Percentiles rank a stretch among this genome's conserved stretches.
phyloP scores from a whole-genome alignment of 2,797 vertebrate genomes.

The Cuculus canorus region DNA sequence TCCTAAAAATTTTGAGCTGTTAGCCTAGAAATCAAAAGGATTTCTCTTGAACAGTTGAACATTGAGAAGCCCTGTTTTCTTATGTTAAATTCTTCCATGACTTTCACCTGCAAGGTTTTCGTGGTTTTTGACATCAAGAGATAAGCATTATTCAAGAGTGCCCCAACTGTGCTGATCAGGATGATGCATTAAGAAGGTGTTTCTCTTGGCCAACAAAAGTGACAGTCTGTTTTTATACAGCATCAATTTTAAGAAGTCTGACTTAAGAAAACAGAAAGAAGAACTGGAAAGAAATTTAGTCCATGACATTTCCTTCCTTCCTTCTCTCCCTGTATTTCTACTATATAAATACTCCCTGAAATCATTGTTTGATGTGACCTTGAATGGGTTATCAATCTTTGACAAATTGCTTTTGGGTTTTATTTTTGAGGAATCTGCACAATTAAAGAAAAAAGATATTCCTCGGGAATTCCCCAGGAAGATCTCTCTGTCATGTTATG shows the following conservation, averaged over 20 bases:
- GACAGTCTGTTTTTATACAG: background rate
- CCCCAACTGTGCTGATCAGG: background rate
- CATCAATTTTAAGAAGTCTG: slow-evolving; percentile 5
- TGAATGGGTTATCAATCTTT: slow-evolving; percentile 23
- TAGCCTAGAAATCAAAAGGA: background rate
- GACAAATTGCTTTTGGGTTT: slow-evolving; percentile 1
- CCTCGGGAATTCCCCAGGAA: slow-evolving; percentile 40
- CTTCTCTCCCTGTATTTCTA: background rate
- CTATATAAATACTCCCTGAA: background rate
- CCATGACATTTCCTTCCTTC: background rate
- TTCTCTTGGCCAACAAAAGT: background rate
- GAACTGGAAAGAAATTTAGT: background rate
- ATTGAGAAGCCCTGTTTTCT: background rate
- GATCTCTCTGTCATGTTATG: slow-evolving; percentile 27
- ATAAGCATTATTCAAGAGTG: background rate
- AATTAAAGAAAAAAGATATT: background rate
- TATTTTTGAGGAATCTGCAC: background rate
- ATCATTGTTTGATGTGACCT: background rate
- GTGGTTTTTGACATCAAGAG: background rate
- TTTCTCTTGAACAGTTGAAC: background rate
- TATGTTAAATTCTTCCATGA: background rate
- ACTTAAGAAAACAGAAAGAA: slow-evolving; percentile 8
- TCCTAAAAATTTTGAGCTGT: background rate
- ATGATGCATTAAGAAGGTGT: background rate
- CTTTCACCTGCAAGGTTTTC: background rate